Evolutionary conservation across 2,113 vertebrate genomes (phyloP).

Genomic region (Eulacestoma nigropectus): DNA sequence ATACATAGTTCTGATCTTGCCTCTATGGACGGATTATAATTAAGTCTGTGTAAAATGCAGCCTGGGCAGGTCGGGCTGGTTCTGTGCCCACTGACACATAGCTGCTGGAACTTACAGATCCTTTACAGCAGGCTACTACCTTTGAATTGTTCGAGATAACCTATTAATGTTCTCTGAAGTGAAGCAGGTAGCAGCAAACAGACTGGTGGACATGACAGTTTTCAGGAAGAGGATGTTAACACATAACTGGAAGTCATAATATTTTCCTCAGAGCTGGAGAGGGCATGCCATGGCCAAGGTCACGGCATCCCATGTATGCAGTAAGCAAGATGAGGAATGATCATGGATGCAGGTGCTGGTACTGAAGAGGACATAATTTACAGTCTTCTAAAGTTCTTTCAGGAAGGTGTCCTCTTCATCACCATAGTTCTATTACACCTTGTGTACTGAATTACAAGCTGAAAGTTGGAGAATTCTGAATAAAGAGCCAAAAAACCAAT

Average conservation of each 20-base stretch:
- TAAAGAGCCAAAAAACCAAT: not conserved
- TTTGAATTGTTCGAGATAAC: not conserved
- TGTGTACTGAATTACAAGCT: not conserved
- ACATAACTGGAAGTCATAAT: not conserved
- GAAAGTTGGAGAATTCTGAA: not conserved
- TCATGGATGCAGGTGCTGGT: not conserved
- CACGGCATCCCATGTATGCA: accelerated
- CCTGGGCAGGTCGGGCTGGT: not conserved
- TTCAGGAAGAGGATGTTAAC: not conserved
- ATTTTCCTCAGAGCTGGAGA: not conserved
- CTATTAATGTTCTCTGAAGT: not conserved
- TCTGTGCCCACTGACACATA: not conserved
- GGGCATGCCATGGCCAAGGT: not conserved
- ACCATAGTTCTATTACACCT: not conserved
- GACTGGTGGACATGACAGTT: not conserved
- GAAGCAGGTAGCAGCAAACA: not conserved
- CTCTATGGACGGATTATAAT: not conserved
- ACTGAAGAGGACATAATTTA: not conserved
- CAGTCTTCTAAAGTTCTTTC: not conserved
- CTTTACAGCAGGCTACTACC: not conserved
- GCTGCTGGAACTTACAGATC: not conserved
- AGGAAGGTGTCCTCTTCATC: not conserved
- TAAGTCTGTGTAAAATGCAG: not conserved
- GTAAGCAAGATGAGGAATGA: not conserved
- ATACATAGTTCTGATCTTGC: not conserved